Percentiles rank a stretch among this genome's conserved stretches.
phyloP scores from a whole-genome alignment of 2,797 vertebrate species.

The Simalia tracyae region DNA sequence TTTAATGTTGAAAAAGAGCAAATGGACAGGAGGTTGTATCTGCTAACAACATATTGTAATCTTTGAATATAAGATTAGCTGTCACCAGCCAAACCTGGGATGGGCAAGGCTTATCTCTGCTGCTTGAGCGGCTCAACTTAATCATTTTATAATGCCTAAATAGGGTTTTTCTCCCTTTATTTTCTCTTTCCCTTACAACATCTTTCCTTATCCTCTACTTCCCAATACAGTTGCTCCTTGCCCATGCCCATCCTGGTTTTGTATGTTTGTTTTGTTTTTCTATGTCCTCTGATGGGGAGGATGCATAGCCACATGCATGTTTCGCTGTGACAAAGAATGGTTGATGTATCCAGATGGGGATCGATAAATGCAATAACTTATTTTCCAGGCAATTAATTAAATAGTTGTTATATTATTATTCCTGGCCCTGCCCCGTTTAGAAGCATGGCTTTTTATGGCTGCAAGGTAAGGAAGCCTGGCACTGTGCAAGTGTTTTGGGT shows the following conservation, averaged over 20 bases:
- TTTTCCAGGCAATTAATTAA: neutral
- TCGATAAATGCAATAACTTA: neutral
- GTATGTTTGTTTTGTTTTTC: neutral
- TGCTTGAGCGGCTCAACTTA: neutral
- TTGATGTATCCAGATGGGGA: neutral
- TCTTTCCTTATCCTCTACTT: neutral
- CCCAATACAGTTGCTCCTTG: neutral
- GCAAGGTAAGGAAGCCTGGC: neutral
- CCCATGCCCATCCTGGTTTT: neutral
- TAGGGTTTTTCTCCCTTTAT: neutral
- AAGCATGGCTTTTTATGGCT: neutral
- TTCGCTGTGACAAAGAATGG: neutral
- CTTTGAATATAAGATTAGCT: neutral
- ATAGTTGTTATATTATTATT: neutral
- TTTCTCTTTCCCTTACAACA: neutral
- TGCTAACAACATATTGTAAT: neutral
- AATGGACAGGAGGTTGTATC: neutral
- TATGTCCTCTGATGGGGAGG: neutral
- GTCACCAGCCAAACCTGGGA: neutral
- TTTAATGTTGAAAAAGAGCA: neutral
- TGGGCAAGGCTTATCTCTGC: neutral
- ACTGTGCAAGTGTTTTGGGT: neutral
- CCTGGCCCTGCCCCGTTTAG: neutral
- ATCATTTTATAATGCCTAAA: neutral
- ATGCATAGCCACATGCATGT: neutral